A percentile compares a stretch with the other conserved stretches of the same genome.
Conservation (phyloP, 1,140 invertebrate genomes). For the Papilio helenus region DNA sequence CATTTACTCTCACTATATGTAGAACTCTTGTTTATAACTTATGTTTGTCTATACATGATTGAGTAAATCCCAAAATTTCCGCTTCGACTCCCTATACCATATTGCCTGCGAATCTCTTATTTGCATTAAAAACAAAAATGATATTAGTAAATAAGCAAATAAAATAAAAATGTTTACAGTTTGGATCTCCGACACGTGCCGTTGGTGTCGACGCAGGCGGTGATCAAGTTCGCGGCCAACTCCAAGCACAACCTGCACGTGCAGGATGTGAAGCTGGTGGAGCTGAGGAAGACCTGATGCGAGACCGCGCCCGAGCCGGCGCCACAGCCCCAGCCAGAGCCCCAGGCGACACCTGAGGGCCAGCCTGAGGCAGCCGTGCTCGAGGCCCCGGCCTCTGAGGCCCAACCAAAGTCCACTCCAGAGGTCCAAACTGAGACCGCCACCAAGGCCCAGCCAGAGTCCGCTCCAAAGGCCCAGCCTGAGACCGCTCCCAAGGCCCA, state of each 20-base stretch:
- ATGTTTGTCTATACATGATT: too few species aligned
- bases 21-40: too few species aligned
- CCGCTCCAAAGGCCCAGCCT: not conserved
- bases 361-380: not conserved
- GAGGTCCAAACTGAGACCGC: not conserved
- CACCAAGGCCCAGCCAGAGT: not conserved
- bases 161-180: constrained; percentile 54
- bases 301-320: constrained; percentile 43
- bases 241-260: constrained; percentile 89
- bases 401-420: constrained; percentile 33
- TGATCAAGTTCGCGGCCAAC: constrained; percentile 91
- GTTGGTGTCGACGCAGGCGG: constrained; percentile 89
- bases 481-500: not conserved
- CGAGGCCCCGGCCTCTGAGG: not conserved
- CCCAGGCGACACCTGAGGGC: constrained; percentile 41
- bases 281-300: constrained; percentile 81
- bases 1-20: too few species aligned
- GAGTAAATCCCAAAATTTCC: too few species aligned
- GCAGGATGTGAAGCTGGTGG: constrained; percentile 89
- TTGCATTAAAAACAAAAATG: too few species aligned
- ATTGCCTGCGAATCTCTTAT: too few species aligned
- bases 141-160: too few species aligned
- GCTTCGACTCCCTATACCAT: too few species aligned
- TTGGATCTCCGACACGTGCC: constrained; percentile 90
- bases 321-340: constrained; percentile 18